These are phyloP conservation scores for Staurois parvus DNA, from an alignment of 2,797 vertebrate species.

Conservation along the genomic window DNA sequence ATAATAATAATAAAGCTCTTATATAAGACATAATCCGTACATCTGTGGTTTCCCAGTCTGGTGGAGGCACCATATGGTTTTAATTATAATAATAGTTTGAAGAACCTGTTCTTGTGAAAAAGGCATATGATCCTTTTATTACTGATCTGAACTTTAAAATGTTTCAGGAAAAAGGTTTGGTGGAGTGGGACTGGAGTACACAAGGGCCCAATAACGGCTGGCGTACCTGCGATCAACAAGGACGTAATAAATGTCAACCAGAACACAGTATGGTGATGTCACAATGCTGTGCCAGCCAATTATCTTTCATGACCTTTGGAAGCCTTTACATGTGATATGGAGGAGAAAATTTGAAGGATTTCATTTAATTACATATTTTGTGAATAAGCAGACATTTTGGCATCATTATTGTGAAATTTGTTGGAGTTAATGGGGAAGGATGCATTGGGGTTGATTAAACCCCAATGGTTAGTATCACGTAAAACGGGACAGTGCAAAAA, in stretches of 20 bases:
- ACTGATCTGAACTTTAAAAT: slow-evolving; percentile 79
- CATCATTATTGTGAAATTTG: too few species aligned
- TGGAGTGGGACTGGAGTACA: slow-evolving; percentile 70
- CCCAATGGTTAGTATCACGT: too few species aligned
- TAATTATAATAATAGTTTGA: slow-evolving; percentile 92
- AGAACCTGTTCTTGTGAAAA: slow-evolving; percentile 85
- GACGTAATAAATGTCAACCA: background rate
- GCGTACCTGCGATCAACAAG: background rate
- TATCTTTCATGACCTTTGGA: background rate
- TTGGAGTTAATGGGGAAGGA: too few species aligned
- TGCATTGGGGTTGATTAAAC: too few species aligned
- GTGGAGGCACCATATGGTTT: slow-evolving; percentile 90
- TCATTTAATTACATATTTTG: background rate
- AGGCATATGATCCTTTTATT: slow-evolving; percentile 83
- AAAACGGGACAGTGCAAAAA: too few species aligned
- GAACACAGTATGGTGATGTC: background rate
- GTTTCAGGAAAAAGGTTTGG: slow-evolving; percentile 78
- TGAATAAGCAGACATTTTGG: too few species aligned
- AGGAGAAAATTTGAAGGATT: background rate
- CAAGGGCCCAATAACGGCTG: slow-evolving; percentile 60
- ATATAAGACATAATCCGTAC: slow-evolving; percentile 88
- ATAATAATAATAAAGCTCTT: slow-evolving; percentile 69
- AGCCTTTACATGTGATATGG: background rate
- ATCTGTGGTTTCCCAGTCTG: slow-evolving; percentile 84
- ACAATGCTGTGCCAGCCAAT: background rate